phyloP scores from a whole-genome alignment of 2,113 vertebrate species.

The Pygoscelis antarcticus region DNA sequence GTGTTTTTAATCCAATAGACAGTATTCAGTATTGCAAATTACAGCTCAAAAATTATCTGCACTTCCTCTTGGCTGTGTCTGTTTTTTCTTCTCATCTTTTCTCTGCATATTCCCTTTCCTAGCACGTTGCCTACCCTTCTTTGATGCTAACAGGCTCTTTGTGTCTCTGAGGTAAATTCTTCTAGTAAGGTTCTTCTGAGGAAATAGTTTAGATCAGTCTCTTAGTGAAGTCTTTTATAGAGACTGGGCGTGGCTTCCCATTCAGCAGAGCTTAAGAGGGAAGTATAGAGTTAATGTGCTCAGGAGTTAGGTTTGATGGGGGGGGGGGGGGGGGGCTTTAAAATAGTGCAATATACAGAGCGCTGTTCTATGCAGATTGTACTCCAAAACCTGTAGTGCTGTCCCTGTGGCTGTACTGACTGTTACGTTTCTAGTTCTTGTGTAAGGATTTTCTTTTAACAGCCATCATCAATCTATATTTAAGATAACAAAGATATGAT shows the following conservation, averaged over 20 bases:
- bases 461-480: not conserved
- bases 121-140: not conserved
- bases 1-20: not conserved
- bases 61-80: not conserved
- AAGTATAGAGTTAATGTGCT: not conserved
- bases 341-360: not conserved
- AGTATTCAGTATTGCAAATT: not conserved
- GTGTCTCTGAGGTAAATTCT: not conserved
- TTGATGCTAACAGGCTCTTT: not conserved
- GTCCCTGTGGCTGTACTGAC: not conserved
- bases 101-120: not conserved
- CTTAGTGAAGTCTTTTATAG: not conserved
- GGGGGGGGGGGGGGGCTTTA: accelerated
- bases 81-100: not conserved
- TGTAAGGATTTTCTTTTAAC: not conserved
- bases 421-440: not conserved
- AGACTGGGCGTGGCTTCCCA: not conserved
- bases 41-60: not conserved
- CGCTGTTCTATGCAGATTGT: not conserved
- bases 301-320: not conserved
- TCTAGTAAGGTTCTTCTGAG: not conserved
- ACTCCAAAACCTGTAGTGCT: not conserved
- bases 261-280: not conserved
- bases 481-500: not conserved
- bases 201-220: not conserved